Evolutionary conservation across 2,797 vertebrate genomes (phyloP).

Genomic region (Thamnophis elegans): DNA sequence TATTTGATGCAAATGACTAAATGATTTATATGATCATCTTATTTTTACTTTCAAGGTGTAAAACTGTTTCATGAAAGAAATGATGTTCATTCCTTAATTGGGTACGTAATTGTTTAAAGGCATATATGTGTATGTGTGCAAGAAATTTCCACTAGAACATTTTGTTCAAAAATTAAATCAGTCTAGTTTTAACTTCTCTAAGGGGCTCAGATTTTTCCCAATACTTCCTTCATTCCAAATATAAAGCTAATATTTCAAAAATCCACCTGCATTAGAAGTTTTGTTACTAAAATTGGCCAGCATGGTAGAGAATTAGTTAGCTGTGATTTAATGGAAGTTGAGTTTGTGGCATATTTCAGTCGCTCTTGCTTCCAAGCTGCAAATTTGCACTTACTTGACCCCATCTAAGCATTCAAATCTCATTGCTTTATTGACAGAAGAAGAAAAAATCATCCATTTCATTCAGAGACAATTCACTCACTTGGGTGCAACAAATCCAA

Average conservation of each 20-base stretch:
- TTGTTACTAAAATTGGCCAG: not conserved
- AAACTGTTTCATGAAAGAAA: not conserved
- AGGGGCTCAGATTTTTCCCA: not conserved
- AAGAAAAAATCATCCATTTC: conserved; percentile 37
- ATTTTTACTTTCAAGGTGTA: not conserved
- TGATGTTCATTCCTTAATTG: not conserved
- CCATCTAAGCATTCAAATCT: conserved; percentile 49
- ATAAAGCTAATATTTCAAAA: not conserved
- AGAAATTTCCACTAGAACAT: not conserved
- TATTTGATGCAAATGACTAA: not conserved
- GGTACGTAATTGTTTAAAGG: not conserved
- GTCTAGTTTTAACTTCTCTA: not conserved
- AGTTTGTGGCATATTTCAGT: not conserved
- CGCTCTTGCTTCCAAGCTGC: not conserved
- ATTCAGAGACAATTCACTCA: conserved; percentile 45
- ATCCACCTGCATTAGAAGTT: too few species aligned
- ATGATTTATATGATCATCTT: not conserved
- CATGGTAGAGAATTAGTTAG: not conserved
- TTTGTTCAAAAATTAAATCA: not conserved
- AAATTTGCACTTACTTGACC: conserved; percentile 19
- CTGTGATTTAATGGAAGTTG: not conserved
- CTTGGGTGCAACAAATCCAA: conserved; percentile 18
- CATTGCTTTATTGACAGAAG: conserved; percentile 9
- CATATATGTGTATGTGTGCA: not conserved
- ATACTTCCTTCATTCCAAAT: not conserved